Percentiles rank a stretch among this genome's conserved stretches.
phyloP scores from a whole-genome alignment of 2,888 invertebrate species.

The Deladenus siricidicola region DNA sequence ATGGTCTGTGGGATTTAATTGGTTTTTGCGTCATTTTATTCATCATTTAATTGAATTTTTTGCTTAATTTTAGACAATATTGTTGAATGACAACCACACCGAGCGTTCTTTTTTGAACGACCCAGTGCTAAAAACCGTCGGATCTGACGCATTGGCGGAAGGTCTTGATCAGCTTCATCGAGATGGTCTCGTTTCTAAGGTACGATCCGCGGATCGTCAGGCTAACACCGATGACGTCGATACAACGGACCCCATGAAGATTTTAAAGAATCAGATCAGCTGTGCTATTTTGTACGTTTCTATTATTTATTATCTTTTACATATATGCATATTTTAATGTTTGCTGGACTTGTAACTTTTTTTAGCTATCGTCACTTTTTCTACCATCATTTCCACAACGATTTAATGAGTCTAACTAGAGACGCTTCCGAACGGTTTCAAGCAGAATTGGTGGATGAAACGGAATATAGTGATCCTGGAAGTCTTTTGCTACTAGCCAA shows the following conservation, averaged over 20 bases:
- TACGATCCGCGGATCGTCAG: constrained; percentile 21
- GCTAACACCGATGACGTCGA: constrained; percentile 11
- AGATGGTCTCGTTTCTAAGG: constrained; percentile 41
- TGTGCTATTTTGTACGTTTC: constrained; percentile 38
- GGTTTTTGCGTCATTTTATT: not conserved
- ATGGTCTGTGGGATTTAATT: constrained; percentile 20
- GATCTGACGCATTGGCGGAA: constrained; percentile 15
- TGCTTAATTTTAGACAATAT: constrained; percentile 25
- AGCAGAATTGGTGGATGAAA: constrained; percentile 11
- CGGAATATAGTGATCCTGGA: constrained; percentile 8
- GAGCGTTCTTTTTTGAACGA: not conserved
- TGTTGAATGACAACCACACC: constrained; percentile 24
- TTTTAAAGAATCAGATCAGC: constrained; percentile 30
- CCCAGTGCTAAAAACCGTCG: constrained; percentile 9
- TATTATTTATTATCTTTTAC: too few species aligned
- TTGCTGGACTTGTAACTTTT: not conserved
- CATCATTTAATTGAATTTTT: not conserved
- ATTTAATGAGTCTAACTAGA: constrained; percentile 32
- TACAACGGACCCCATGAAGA: not conserved
- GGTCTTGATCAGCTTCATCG: constrained; percentile 29
- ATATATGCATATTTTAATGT: not conserved
- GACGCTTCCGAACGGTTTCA: constrained; percentile 12
- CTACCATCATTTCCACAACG: constrained; percentile 42
- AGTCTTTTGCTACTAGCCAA: not conserved
- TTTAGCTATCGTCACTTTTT: constrained; percentile 48